These are phyloP conservation scores for Leucozona laternaria DNA, from an alignment of 2,888 invertebrate genomes.

Conservation along the genomic window DNA sequence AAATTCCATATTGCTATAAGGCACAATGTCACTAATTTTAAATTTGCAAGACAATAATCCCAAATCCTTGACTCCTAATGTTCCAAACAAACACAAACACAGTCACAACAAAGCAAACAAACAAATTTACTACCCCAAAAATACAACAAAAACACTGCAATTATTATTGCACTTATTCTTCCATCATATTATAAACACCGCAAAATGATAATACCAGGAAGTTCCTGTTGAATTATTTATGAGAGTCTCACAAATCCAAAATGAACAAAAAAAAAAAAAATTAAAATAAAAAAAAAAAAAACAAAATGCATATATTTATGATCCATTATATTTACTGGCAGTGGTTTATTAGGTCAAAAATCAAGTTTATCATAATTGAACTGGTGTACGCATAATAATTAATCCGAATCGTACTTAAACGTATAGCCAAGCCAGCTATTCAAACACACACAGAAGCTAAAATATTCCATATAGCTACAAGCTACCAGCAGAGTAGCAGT, in stretches of 20 bases:
- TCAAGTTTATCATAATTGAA: conserved; percentile 76
- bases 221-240: conserved; percentile 71
- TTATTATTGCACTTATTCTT: conserved; percentile 37
- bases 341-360: conserved; percentile 76
- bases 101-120: background rate
- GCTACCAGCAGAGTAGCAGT: background rate
- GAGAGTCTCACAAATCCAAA: conserved; percentile 34
- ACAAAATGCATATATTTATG: conserved; percentile 67
- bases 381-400: conserved; percentile 75
- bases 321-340: conserved; percentile 70
- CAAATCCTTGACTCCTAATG: background rate
- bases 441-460: conserved; percentile 35
- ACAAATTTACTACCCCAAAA: conserved; percentile 11
- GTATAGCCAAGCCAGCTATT: background rate
- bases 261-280: conserved; percentile 11
- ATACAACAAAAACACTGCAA: conserved; percentile 19
- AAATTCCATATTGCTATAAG: too few species aligned
- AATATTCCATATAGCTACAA: conserved; percentile 39
- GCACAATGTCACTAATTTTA: too few species aligned
- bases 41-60: too few species aligned
- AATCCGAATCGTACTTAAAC: conserved; percentile 68
- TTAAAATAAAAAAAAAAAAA: conserved; percentile 1
- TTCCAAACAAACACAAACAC: conserved; percentile 1
- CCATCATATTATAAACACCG: conserved; percentile 1
- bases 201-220: conserved; percentile 60